phyloP scores from a whole-genome alignment of 2,888 invertebrate species.

The Galeopsomyia nigrocyanea region DNA sequence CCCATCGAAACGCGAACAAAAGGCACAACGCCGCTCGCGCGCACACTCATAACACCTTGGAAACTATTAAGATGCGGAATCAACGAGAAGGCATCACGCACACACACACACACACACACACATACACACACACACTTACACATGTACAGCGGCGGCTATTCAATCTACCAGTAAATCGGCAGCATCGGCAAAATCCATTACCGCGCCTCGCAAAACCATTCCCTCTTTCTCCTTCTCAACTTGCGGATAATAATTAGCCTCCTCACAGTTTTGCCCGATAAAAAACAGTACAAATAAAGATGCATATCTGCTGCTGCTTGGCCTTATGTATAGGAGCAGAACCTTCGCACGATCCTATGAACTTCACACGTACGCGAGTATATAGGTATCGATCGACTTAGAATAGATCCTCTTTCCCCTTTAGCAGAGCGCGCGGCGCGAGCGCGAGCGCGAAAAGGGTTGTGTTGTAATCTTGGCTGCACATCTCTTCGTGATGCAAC shows the following conservation, averaged over 20 bases:
- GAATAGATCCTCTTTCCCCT: constrained; percentile 55
- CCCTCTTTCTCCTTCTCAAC: too few species aligned
- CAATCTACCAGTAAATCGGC: constrained; percentile 7
- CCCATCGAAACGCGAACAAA: neutral
- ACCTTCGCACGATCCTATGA: neutral
- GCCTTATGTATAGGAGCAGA: neutral
- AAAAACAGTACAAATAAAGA: constrained; percentile 45
- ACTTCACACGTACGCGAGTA: constrained; percentile 21
- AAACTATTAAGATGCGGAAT: constrained; percentile 34
- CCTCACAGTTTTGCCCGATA: neutral
- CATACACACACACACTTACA: neutral
- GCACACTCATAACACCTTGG: neutral
- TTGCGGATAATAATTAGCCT: constrained; percentile 9
- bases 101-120: neutral
- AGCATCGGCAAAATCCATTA: constrained; percentile 37
- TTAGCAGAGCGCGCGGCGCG: too few species aligned
- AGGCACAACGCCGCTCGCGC: neutral
- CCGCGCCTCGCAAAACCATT: neutral
- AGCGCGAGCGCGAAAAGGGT: neutral
- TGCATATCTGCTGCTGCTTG: constrained; percentile 4
- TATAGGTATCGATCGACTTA: constrained; percentile 59
- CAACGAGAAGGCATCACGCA: constrained; percentile 1
- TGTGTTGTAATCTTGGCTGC: too few species aligned
- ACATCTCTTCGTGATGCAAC: constrained; percentile 5
- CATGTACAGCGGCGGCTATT: constrained; percentile 7